Percentiles rank a stretch among this genome's conserved stretches.
These are phyloP conservation scores for Gibbula magus DNA, from an alignment of 2,888 invertebrate genomes.

Conservation along the genomic window DNA sequence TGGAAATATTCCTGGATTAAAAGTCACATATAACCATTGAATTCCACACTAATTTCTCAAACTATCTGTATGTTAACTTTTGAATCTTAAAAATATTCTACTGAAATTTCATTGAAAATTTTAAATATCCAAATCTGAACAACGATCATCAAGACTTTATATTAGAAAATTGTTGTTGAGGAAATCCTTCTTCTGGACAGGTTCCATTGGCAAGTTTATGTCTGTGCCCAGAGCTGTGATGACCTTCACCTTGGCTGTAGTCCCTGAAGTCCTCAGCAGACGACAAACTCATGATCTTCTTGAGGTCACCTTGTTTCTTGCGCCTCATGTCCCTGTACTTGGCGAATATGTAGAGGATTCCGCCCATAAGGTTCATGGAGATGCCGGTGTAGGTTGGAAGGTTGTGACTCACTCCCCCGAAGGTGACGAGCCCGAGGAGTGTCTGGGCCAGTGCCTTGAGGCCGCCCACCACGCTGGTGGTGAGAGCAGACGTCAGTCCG, in stretches of 20 bases:
- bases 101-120: too few species aligned
- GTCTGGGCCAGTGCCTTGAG: conserved; percentile 76
- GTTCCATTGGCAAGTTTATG: too few species aligned
- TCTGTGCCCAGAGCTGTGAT: not conserved
- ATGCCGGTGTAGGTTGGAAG: conserved; percentile 72
- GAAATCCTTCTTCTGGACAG: too few species aligned
- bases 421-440: conserved; percentile 74
- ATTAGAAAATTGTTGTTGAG: too few species aligned
- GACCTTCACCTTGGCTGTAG: conserved; percentile 16
- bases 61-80: too few species aligned
- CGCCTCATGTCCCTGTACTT: conserved; percentile 69
- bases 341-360: conserved; percentile 72
- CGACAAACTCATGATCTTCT: conserved; percentile 60
- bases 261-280: conserved; percentile 51
- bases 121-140: too few species aligned
- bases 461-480: conserved; percentile 75
- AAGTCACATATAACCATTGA: too few species aligned
- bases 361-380: conserved; percentile 72
- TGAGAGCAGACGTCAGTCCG: conserved; percentile 75
- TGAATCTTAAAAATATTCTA: too few species aligned
- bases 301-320: conserved; percentile 39
- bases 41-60: too few species aligned
- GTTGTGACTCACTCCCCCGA: conserved; percentile 75
- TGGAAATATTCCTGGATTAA: too few species aligned
- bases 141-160: too few species aligned